These are phyloP conservation scores for Pseudocheirus occidentalis DNA, from an alignment of 2,797 vertebrate species.

Conservation along the genomic window DNA sequence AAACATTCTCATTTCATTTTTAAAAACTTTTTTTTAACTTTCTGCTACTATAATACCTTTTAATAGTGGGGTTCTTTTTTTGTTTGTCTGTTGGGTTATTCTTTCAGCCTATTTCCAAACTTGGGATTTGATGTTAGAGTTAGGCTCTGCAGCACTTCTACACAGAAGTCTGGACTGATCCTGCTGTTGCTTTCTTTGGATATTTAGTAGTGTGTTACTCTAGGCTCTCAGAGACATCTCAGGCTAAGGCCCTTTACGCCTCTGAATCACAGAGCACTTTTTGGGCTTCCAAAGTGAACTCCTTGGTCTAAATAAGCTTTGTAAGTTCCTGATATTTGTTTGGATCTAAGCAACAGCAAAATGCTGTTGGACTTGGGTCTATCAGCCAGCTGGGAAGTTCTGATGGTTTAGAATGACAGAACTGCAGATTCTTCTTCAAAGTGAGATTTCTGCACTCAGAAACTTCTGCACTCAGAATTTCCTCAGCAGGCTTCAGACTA, in stretches of 20 bases:
- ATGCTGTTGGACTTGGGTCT: background rate
- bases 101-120: background rate
- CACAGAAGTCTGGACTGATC: background rate
- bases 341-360: background rate
- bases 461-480: too few species aligned
- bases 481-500: background rate
- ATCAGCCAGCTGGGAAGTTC: background rate
- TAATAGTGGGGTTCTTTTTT: background rate
- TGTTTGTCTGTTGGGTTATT: background rate
- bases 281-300: background rate
- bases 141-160: background rate
- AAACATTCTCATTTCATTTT: background rate
- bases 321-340: background rate
- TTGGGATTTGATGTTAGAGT: background rate
- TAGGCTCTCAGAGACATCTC: background rate
- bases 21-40: background rate
- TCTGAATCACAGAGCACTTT: background rate
- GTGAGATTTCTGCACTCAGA: background rate
- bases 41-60: background rate
- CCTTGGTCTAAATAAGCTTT: background rate
- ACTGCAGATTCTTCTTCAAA: background rate
- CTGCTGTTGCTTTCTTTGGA: background rate
- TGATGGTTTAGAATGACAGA: background rate
- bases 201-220: background rate
- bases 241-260: background rate